These are phyloP conservation scores for Delia radicum DNA, from an alignment of 1,140 invertebrate species.

Conservation along the genomic window DNA sequence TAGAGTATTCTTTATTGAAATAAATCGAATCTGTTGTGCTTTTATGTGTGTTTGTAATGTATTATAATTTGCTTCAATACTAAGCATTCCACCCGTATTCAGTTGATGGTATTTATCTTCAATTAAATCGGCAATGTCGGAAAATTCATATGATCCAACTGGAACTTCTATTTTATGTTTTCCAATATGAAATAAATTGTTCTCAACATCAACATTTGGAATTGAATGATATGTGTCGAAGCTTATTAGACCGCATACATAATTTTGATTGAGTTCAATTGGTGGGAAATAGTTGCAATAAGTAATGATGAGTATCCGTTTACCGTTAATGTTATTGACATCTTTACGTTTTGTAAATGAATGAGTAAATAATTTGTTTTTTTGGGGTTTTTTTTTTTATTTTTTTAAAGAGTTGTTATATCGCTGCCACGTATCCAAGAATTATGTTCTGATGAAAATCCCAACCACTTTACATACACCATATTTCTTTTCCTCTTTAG, in stretches of 20 bases:
- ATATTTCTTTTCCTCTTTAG: slow-evolving; percentile 38
- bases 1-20: slow-evolving; percentile 29
- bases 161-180: slow-evolving; percentile 45
- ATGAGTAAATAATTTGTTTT: neutral
- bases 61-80: slow-evolving; percentile 8
- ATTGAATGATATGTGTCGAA: slow-evolving; percentile 51
- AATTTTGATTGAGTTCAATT: slow-evolving; percentile 33
- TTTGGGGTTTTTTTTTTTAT: neutral
- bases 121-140: slow-evolving; percentile 33
- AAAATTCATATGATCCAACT: slow-evolving; percentile 48
- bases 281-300: slow-evolving; percentile 35
- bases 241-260: slow-evolving; percentile 42
- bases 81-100: neutral
- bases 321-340: slow-evolving; percentile 36
- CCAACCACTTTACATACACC: slow-evolving; percentile 51
- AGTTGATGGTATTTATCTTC: neutral
- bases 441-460: slow-evolving; percentile 41
- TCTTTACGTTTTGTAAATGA: slow-evolving; percentile 16
- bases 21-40: neutral
- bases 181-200: slow-evolving; percentile 50
- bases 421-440: slow-evolving; percentile 40
- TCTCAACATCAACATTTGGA: slow-evolving; percentile 44
- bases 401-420: neutral
- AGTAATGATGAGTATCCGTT: slow-evolving; percentile 30
- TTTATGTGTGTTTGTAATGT: slow-evolving; percentile 13